Conservation (phyloP, 2,888 invertebrate species). For the Saturnia pavonia region DNA sequence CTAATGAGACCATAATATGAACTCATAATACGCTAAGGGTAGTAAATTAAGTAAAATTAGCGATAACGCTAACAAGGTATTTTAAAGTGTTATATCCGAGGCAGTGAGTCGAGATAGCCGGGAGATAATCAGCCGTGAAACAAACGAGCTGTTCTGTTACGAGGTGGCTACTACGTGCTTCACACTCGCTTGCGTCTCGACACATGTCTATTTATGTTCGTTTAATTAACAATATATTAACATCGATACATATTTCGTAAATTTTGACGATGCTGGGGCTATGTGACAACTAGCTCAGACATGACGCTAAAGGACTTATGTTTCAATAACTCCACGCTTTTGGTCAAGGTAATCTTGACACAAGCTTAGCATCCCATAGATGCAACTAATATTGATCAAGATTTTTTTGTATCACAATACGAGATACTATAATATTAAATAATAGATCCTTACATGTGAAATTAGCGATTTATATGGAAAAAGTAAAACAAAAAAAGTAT, state of each 20-base stretch:
- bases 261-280: neutral
- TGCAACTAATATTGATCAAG: neutral
- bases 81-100: slow-evolving; percentile 37
- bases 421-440: neutral
- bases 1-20: neutral
- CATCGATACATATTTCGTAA: neutral
- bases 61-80: slow-evolving; percentile 13
- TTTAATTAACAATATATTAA: neutral
- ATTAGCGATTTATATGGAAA: too few relatives aligned
- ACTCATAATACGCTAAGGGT: neutral
- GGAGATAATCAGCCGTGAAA: slow-evolving; percentile 54
- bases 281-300: neutral
- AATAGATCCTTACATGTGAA: too few relatives aligned
- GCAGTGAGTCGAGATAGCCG: slow-evolving; percentile 45
- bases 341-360: neutral
- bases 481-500: too few relatives aligned
- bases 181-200: slow-evolving; percentile 12
- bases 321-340: neutral
- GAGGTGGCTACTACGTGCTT: slow-evolving; percentile 9
- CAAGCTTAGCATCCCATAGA: neutral
- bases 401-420: neutral
- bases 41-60: slow-evolving; percentile 14
- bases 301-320: neutral
- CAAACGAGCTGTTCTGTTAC: slow-evolving; percentile 33
- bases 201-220: slow-evolving; percentile 4